Base-by-base conservation (phyloP, 2,113 vertebrate species). In the Stigmatopora argus region DNA sequence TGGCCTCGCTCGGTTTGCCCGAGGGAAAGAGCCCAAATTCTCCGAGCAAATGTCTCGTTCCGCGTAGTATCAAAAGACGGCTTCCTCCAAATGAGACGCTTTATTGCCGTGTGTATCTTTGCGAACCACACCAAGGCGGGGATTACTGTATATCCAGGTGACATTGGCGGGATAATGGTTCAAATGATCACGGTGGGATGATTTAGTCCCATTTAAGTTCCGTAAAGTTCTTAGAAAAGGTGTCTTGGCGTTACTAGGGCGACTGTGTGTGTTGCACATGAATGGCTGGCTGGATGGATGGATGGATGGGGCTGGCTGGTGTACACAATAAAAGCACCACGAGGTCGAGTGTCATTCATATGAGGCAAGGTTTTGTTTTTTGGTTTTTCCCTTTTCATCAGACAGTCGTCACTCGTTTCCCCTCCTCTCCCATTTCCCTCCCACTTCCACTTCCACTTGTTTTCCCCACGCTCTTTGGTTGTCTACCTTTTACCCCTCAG, bases 251-350 rank as follows among this genome's bases (percentile, higher is more conserved):
- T 66, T 74, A 70, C 63, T 59, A 48, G 9, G 61, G 69, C 67
- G 48, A 67, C 64, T 48, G 69, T 72, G 26, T 31, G 65, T 62
- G 61, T 58, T 51, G 64, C 68, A 78, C 71, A 38, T 2, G 62
- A 49, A 31, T 31, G 26, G 26, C 3, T 31, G 26, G 26, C 3
- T 31, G 26, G 26, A 31, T 31, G 26, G 26, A 31, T 31, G 26
- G 26, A 31, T 31, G 26, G n/a, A 77, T 67, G 38, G 2, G 60
- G 53, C 45, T 45, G 38, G 46, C 78, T 75, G 78, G 74, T 74
- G 75, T 66, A 35, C 67, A 69, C 51, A 64, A 77, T 75, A 78
- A 84, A 61, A 48, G 67, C 45, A 64, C 47, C 63, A 38, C 47
- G n/a, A 67, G 56, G 73, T 62, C 44, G 45, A 76, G 65, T 77